A percentile compares a stretch with the other conserved stretches of the same genome.
phyloP scores from a whole-genome alignment of 2,888 invertebrate genomes.

The Epistrophe grossulariae region DNA sequence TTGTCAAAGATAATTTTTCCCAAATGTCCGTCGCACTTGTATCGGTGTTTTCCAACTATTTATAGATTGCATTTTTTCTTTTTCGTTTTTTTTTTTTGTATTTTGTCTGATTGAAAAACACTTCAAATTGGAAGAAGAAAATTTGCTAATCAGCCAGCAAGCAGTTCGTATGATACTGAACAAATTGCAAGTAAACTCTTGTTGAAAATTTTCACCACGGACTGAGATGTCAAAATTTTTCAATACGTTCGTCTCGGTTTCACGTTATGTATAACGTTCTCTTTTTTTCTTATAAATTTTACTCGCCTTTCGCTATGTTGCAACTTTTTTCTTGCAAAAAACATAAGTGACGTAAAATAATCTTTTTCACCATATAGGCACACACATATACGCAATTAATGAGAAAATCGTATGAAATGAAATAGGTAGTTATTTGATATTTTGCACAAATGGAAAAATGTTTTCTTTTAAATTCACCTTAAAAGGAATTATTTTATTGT shows the following conservation, averaged over 20 bases:
- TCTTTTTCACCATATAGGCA: constrained; percentile 52
- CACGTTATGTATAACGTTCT: not conserved
- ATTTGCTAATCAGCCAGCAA: constrained; percentile 13
- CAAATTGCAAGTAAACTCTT: not conserved
- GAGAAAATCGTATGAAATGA: constrained; percentile 26
- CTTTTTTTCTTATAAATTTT: not conserved
- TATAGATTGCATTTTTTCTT: constrained; percentile 67
- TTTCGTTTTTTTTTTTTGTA: constrained; percentile 30
- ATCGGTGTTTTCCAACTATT: constrained; percentile 52
- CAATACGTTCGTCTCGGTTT: not conserved
- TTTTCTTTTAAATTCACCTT: not conserved
- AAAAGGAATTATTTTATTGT: not conserved
- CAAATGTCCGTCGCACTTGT: constrained; percentile 73
- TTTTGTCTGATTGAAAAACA: constrained; percentile 31
- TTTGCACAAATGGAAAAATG: constrained; percentile 9
- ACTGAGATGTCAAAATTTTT: not conserved
- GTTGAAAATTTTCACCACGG: not conserved
- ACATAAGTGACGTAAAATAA: constrained; percentile 25
- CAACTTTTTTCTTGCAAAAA: constrained; percentile 47
- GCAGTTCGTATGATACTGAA: constrained; percentile 2
- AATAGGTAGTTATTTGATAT: not conserved
- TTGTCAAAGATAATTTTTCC: constrained; percentile 66
- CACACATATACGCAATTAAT: constrained; percentile 4
- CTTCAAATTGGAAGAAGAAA: constrained; percentile 42
- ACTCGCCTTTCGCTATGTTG: constrained; percentile 6